phyloP scores from a whole-genome alignment of 2,113 vertebrate genomes.

The Epinephelus lanceolatus region DNA sequence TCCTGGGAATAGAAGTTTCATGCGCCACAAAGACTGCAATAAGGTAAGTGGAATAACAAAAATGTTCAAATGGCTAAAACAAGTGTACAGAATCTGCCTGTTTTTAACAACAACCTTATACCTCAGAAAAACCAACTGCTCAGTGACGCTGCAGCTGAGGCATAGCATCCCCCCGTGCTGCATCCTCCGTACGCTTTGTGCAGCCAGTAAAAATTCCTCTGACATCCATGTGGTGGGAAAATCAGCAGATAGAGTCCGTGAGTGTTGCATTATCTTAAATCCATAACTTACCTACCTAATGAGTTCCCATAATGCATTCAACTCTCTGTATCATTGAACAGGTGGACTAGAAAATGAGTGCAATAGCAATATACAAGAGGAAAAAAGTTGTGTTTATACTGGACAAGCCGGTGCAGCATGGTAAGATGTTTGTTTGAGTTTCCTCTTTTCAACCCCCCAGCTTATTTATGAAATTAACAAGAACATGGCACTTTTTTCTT shows the following conservation, averaged over 20 bases:
- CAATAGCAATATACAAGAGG: not conserved
- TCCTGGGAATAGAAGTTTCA: conserved; percentile 55
- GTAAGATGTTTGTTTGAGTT: conserved; percentile 54
- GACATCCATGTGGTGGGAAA: conserved; percentile 54
- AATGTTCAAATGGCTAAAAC: not conserved
- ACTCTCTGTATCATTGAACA: conserved; percentile 39
- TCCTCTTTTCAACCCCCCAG: no score
- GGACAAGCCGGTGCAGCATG: conserved; percentile 43
- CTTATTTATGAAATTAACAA: no score
- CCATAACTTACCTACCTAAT: not conserved
- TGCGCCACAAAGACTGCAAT: conserved; percentile 46
- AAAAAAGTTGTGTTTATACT: conserved; percentile 49
- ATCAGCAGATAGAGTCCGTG: conserved; percentile 56
- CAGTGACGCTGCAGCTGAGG: conserved; percentile 55
- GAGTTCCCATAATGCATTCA: not conserved
- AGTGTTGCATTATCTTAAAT: conserved; percentile 33
- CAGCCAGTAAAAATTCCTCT: conserved; percentile 15
- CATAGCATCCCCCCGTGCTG: conserved; percentile 57
- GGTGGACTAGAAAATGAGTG: conserved; percentile 29
- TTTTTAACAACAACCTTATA: not conserved
- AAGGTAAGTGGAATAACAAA: conserved; percentile 57
- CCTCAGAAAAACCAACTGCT: conserved; percentile 64
- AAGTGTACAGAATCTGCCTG: not conserved
- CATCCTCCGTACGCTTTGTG: conserved; percentile 63
- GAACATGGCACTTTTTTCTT: no score